A percentile compares a stretch with the other conserved stretches of the same genome.
These are phyloP conservation scores for Drosophila imparisetae DNA, from an alignment of 2,888 invertebrate genomes.

Conservation along the genomic window DNA sequence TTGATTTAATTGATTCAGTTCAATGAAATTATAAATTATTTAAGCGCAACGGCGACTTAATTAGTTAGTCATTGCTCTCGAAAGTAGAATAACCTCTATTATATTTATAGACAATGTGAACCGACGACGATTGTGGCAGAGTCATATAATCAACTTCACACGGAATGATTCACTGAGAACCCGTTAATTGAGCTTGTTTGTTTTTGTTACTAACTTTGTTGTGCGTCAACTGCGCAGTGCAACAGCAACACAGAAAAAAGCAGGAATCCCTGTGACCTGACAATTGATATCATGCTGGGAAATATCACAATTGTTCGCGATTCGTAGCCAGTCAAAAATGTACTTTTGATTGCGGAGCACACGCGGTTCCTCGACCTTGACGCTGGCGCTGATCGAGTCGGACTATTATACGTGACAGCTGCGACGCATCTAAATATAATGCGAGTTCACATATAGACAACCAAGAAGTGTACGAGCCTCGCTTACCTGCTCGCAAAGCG, in stretches of 20 bases:
- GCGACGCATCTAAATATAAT: constrained; percentile 42
- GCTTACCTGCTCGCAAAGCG: constrained; percentile 3
- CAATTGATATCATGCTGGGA: constrained; percentile 49
- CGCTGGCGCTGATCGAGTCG: constrained; percentile 11
- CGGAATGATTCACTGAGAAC: constrained; percentile 38
- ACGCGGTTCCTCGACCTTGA: background rate
- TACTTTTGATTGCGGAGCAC: constrained; percentile 11
- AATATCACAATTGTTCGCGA: constrained; percentile 15
- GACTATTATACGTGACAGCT: constrained; percentile 49
- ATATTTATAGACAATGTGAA: background rate
- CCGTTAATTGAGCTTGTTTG: constrained; percentile 7
- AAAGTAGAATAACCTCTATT: constrained; percentile 20
- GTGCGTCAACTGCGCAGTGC: constrained; percentile 44
- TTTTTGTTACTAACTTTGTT: constrained; percentile 61
- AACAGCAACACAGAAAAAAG: constrained; percentile 26
- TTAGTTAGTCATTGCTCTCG: constrained; percentile 16
- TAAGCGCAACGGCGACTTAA: background rate
- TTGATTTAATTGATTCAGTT: constrained; percentile 7
- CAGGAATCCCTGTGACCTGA: constrained; percentile 40
- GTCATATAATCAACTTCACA: constrained; percentile 26
- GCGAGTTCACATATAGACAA: constrained; percentile 1
- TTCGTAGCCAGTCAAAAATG: constrained; percentile 3
- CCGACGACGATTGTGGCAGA: background rate
- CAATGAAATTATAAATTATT: constrained; percentile 9
- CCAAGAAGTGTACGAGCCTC: background rate